A percentile compares a stretch with the other conserved stretches of the same genome.
These are phyloP conservation scores for Kuschelorhynchus macadamiae DNA, from an alignment of 2,888 invertebrate genomes.

Conservation along the genomic window DNA sequence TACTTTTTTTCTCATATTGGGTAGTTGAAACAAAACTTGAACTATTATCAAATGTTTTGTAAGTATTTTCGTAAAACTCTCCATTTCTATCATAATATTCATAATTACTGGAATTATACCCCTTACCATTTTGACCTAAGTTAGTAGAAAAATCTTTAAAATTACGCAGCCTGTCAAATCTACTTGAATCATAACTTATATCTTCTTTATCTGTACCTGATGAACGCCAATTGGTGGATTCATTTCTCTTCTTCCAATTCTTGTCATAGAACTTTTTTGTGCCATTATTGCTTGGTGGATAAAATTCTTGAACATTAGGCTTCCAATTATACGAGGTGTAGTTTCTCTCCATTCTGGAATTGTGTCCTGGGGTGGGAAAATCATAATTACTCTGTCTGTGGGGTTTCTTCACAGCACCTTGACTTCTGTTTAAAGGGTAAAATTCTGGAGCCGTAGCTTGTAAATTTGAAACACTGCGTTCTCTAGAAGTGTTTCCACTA, in stretches of 20 bases:
- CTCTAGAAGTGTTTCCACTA: too few relatives aligned
- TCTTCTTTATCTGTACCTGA: slow-evolving; percentile 1
- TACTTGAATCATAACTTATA: slow-evolving; percentile 6
- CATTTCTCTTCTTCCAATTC: slow-evolving; percentile 26
- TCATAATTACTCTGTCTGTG: slow-evolving; percentile 4
- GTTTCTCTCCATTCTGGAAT: neutral
- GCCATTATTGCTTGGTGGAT: slow-evolving; percentile 48
- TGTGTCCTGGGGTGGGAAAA: neutral
- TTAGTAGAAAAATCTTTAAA: neutral
- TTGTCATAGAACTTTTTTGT: slow-evolving; percentile 27
- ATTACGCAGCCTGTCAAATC: neutral
- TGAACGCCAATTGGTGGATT: slow-evolving; percentile 11
- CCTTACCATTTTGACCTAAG: slow-evolving; percentile 1
- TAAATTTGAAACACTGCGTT: slow-evolving; percentile 15
- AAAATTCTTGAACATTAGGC: slow-evolving; percentile 54
- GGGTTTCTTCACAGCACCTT: slow-evolving; percentile 26
- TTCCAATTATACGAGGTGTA: slow-evolving; percentile 45
- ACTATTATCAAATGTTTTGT: neutral
- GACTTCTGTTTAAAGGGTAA: slow-evolving; percentile 19
- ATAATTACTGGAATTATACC: neutral
- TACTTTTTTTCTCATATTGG: slow-evolving; percentile 9
- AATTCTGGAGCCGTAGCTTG: slow-evolving; percentile 37
- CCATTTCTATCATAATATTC: slow-evolving; percentile 13
- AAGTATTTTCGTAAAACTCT: too few relatives aligned
- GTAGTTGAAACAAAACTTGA: neutral